Percentiles rank a stretch among this genome's conserved stretches.
Evolutionary conservation across 2,888 invertebrate genomes (phyloP).

Genomic region (Oscheius onirici): DNA sequence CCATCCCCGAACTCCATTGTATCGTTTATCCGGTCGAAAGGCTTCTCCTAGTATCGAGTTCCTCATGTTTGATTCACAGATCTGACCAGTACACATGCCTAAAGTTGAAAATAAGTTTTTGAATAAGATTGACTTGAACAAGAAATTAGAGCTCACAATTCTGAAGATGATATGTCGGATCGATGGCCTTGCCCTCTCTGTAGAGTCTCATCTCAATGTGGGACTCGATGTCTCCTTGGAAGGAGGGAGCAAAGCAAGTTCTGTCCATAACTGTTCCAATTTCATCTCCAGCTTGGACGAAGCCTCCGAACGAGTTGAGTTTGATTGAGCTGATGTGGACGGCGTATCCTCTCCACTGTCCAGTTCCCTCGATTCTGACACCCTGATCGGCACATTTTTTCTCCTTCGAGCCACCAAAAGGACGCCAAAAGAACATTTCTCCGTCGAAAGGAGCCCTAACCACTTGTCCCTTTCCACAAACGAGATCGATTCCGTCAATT

Average conservation of each 20-base stretch:
- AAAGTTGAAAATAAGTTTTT: too few relatives aligned
- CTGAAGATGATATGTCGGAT: conserved; percentile 69
- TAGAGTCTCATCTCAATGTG: conserved; percentile 49
- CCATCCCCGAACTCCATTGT: conserved; percentile 69
- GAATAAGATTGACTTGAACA: too few relatives aligned
- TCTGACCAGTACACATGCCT: conserved; percentile 72
- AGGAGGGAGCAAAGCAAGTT: conserved; percentile 35
- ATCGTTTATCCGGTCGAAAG: conserved; percentile 67
- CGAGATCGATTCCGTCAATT: conserved; percentile 55
- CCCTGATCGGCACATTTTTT: conserved; percentile 68
- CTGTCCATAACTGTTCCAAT: conserved; percentile 55
- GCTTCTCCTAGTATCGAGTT: conserved; percentile 65
- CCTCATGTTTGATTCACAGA: conserved; percentile 69
- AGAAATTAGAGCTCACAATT: conserved; percentile 61
- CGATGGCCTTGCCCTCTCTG: conserved; percentile 63
- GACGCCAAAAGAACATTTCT: conserved; percentile 59
- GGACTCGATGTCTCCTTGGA: conserved; percentile 43
- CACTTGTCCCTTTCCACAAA: conserved; percentile 42
- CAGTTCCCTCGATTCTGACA: conserved; percentile 68
- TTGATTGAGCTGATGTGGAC: conserved; percentile 67
- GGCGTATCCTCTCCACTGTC: conserved; percentile 71
- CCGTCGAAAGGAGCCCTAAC: conserved; percentile 67
- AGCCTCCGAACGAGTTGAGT: conserved; percentile 63
- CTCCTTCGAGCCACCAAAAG: conserved; percentile 53
- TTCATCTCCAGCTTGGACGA: conserved; percentile 59